Evolutionary conservation across 2,888 invertebrate genomes (phyloP).

Genomic region (Crossocerus cetratus): DNA sequence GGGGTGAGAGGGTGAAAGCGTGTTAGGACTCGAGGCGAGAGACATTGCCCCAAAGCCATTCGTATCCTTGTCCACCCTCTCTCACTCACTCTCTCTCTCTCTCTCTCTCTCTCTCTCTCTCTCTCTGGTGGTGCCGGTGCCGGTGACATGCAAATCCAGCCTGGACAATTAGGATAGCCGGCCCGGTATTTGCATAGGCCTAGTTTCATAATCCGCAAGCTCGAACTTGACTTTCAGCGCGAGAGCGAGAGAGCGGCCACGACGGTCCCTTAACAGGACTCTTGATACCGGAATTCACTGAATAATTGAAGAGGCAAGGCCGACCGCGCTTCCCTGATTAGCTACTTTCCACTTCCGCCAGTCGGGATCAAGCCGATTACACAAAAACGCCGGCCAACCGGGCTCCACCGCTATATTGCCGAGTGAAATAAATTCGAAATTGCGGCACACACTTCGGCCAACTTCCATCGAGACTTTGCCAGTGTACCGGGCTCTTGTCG

Average conservation of each 20-base stretch:
- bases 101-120: neutral
- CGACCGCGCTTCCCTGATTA: too few relatives aligned
- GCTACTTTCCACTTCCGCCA: too few relatives aligned
- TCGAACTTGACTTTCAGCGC: neutral
- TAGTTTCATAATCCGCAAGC: neutral
- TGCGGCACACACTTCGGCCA: too few relatives aligned
- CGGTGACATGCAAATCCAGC: slow-evolving; percentile 1
- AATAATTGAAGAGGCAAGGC: too few relatives aligned
- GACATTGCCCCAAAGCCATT: neutral
- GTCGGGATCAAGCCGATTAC: too few relatives aligned
- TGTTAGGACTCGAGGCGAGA: neutral
- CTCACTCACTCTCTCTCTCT: too few relatives aligned
- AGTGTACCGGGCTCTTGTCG: too few relatives aligned
- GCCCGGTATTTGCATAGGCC: slow-evolving; percentile 2
- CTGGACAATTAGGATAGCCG: slow-evolving; percentile 3
- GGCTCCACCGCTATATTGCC: neutral
- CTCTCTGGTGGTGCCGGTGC: neutral
- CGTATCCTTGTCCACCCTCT: neutral
- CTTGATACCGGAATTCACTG: too few relatives aligned
- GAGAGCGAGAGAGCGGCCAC: too few relatives aligned
- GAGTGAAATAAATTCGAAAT: neutral
- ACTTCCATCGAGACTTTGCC: too few relatives aligned
- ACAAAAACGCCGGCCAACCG: too few relatives aligned
- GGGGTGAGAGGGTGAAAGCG: neutral
- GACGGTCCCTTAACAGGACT: too few relatives aligned